These are phyloP conservation scores for Anomalospiza imberbis DNA, from an alignment of 2,797 vertebrate species.

Conservation along the genomic window DNA sequence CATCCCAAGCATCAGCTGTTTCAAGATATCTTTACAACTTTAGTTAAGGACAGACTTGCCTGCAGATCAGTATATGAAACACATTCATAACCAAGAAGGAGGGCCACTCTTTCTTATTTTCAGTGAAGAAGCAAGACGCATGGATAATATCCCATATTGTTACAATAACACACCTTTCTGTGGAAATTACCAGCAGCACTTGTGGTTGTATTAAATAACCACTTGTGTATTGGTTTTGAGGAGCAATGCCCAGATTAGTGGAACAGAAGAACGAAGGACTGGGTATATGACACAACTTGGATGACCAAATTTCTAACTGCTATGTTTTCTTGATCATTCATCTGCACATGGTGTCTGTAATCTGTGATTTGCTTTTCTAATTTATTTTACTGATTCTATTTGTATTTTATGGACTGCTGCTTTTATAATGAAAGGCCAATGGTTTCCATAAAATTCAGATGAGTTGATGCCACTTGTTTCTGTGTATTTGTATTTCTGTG, in stretches of 20 bases:
- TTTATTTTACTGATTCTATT: background rate
- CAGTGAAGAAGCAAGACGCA: background rate
- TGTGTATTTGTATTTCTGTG: background rate
- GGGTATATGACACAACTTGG: background rate
- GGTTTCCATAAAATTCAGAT: background rate
- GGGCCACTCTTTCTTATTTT: background rate
- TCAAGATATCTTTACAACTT: slow-evolving; percentile 79
- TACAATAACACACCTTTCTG: background rate
- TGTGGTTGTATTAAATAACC: background rate
- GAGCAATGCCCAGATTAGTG: fast-evolving
- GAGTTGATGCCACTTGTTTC: background rate
- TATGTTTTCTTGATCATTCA: background rate
- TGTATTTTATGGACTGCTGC: background rate
- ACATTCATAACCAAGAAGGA: background rate
- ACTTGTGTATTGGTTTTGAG: background rate
- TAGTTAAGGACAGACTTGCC: slow-evolving; percentile 84
- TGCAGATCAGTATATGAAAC: slow-evolving; percentile 77
- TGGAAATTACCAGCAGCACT: background rate
- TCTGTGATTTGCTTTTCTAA: background rate
- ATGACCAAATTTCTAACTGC: background rate
- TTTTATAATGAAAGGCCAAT: background rate
- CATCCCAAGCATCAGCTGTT: slow-evolving; percentile 80
- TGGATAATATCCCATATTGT: background rate
- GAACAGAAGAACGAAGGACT: background rate
- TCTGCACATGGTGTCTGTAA: background rate